A percentile compares a stretch with the other conserved stretches of the same genome.
phyloP scores from a whole-genome alignment of 2,888 invertebrate species.

The Orthosia incerta region DNA sequence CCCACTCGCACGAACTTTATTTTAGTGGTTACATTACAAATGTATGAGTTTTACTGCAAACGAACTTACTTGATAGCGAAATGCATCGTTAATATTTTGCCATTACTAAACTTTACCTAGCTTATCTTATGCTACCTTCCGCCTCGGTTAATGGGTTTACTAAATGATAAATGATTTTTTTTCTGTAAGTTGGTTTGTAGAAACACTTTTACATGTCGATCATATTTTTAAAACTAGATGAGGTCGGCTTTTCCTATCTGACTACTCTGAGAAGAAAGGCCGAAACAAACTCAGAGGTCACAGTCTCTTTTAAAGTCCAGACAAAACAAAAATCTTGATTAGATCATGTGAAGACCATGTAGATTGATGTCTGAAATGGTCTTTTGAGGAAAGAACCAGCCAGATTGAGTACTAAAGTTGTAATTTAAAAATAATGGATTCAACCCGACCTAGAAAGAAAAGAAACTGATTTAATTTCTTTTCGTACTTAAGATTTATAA shows the following conservation, averaged over 20 bases:
- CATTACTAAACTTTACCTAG: neutral
- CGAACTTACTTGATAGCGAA: neutral
- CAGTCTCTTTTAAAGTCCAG: too few species aligned
- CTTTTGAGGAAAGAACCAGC: too few species aligned
- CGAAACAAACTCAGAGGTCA: too few species aligned
- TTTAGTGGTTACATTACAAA: constrained; percentile 36
- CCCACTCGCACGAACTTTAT: constrained; percentile 20
- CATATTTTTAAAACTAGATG: too few species aligned
- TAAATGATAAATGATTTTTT: too few species aligned
- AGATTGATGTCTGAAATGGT: too few species aligned
- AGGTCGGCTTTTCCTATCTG: too few species aligned
- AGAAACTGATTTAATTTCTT: constrained; percentile 14
- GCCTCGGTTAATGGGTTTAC: constrained; percentile 8
- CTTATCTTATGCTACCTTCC: neutral
- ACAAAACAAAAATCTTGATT: too few species aligned
- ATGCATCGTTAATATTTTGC: constrained; percentile 20
- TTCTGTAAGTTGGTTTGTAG: too few species aligned
- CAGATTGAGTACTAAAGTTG: constrained; percentile 36
- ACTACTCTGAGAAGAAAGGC: too few species aligned
- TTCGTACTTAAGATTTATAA: constrained; percentile 13
- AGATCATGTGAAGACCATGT: too few species aligned
- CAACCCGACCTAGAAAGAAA: constrained; percentile 10
- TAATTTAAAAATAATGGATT: constrained; percentile 39
- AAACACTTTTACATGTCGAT: too few species aligned
- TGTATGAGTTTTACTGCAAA: constrained; percentile 24